phyloP scores from a whole-genome alignment of 2,113 vertebrate genomes.

The Colius striatus region DNA sequence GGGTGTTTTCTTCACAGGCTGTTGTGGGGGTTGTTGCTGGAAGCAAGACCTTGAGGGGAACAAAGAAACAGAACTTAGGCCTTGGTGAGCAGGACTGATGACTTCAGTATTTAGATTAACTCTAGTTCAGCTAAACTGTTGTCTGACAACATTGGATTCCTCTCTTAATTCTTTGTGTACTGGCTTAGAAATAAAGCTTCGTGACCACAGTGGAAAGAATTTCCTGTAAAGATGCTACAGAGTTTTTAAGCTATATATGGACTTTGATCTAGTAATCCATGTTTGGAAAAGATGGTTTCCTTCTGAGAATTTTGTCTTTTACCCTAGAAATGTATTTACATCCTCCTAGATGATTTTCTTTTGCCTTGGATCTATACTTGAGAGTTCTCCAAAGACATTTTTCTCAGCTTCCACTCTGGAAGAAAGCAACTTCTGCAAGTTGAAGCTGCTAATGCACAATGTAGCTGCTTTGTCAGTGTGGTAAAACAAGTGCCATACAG shows the following conservation, averaged over 20 bases:
- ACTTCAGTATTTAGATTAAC: constrained; percentile 9
- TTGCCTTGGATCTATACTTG: background rate
- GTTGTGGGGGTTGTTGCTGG: background rate
- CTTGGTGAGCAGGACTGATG: background rate
- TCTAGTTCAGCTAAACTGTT: background rate
- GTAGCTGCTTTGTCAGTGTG: too few species aligned
- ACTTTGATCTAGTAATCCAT: background rate
- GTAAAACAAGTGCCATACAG: background rate
- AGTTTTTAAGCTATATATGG: constrained; percentile 37
- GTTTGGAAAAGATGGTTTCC: background rate
- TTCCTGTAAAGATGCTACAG: constrained; percentile 11
- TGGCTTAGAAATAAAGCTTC: constrained; percentile 18
- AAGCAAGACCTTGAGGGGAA: background rate
- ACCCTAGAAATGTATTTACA: background rate
- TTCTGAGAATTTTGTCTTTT: constrained; percentile 10
- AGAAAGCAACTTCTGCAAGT: background rate
- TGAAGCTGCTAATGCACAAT: background rate
- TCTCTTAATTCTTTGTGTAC: constrained; percentile 29
- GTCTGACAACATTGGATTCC: background rate
- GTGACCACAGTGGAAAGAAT: background rate
- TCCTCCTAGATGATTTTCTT: background rate
- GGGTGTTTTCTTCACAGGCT: background rate
- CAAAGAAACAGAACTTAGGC: background rate
- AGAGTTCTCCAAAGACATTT: background rate
- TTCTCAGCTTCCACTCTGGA: background rate